Evolutionary conservation across 1,140 invertebrate species (phyloP), one percentile per base, ranked within the genome.

Genomic region (Drosophila sp.): DNA sequence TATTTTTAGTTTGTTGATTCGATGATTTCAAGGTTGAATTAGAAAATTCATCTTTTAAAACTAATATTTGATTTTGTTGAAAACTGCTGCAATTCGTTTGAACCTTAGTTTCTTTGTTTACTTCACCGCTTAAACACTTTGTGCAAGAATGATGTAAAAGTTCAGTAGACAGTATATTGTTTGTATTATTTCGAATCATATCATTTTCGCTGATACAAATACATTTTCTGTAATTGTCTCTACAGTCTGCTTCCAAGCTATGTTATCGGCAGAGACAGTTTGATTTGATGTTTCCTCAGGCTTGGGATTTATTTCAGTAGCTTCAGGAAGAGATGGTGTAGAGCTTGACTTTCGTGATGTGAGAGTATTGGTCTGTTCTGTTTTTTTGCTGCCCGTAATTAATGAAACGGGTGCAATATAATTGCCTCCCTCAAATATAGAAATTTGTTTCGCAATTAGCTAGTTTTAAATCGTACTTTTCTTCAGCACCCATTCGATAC

Each of bases 401-500:
- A 76, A 50, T 0, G 61, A 27, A 1, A 56, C 25, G 1, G 80
- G 76, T 5, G 62, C 58, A 35, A 84, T 78, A 11, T 79, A 72
- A 38, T 76, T 80, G 3, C 79, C 86, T n/a, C 82, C 90, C 35
- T 93, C 93, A 3, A 93, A 91, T 11, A 91, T 67, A 1, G 89
- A 85, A n/a, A 91, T 70, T 61, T 17, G 79, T 90, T 54, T 94
- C 94, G 75, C 95, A 93, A 86, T 95, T 93, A 76, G 95, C 95
- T 82, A 97, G 92, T 92, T 96, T 96, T 35, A 99, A 93, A 93
- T 99, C 98, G 93, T 97, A 99, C 93, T 99, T 99, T 30, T 98
- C 98, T 93, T 99, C 98, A 3, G 98, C 98, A 5, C 98, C 98
- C 98, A 99, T 99, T 79, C 98, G 94, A 92, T 99, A 99, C 0